These are phyloP conservation scores for Vanessa tameamea DNA, from an alignment of 1,140 invertebrate genomes.

Conservation along the genomic window DNA sequence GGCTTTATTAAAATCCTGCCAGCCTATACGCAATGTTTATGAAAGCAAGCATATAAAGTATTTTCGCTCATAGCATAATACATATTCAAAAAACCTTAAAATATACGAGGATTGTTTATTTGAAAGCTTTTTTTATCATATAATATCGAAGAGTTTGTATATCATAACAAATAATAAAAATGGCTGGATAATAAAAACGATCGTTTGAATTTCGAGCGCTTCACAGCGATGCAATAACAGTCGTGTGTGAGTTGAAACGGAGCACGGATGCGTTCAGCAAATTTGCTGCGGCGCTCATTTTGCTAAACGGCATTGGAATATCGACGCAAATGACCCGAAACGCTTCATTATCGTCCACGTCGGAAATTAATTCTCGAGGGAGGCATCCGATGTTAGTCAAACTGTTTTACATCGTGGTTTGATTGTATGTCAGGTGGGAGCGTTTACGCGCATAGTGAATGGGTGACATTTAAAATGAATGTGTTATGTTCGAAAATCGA, in stretches of 20 bases:
- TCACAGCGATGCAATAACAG: constrained; percentile 11
- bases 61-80: constrained; percentile 13
- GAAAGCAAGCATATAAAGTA: constrained; percentile 24
- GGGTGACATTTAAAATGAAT: constrained; percentile 40
- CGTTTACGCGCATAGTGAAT: constrained; percentile 33
- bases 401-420: constrained; percentile 49
- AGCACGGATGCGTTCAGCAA: constrained; percentile 32
- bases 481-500: constrained; percentile 27
- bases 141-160: not conserved
- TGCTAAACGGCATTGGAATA: constrained; percentile 52
- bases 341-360: constrained; percentile 62
- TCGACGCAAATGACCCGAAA: constrained; percentile 60
- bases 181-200: constrained; percentile 31
- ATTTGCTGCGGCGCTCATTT: constrained; percentile 57
- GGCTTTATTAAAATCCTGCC: constrained; percentile 15
- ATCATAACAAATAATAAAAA: constrained; percentile 4
- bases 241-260: not conserved
- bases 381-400: constrained; percentile 47
- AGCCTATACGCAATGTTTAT: constrained; percentile 9
- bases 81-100: not conserved
- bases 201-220: constrained; percentile 32
- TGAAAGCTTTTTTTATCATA: constrained; percentile 1
- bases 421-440: constrained; percentile 42
- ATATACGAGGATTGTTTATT: not conserved
- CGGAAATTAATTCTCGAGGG: constrained; percentile 64